Conservation (phyloP, 1,140 invertebrate genomes). For the Ganaspis sp. region DNA sequence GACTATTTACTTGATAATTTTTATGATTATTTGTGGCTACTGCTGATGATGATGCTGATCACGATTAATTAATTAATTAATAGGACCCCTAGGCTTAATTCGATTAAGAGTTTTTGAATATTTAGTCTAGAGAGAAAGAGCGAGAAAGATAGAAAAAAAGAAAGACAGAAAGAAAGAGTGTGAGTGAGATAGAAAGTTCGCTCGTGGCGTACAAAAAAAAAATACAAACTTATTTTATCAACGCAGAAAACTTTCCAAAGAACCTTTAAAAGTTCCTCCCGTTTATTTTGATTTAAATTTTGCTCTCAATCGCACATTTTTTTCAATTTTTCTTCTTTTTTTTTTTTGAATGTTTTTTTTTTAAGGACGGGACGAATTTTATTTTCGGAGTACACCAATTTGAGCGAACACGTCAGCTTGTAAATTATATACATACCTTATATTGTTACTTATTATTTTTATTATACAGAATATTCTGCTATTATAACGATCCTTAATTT, state of each 20-base stretch:
- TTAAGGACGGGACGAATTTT: conserved; percentile 16
- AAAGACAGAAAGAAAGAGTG: background rate
- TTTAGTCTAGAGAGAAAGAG: conserved; percentile 2
- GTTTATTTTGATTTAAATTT: background rate
- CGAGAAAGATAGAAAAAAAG: background rate
- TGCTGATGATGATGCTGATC: conserved; percentile 6
- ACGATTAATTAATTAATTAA: conserved; percentile 3
- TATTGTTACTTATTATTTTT: conserved; percentile 28
- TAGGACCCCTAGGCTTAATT: background rate
- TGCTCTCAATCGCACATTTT: background rate
- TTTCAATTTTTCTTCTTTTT: background rate
- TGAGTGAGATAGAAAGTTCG: background rate
- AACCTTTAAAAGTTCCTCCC: conserved; percentile 27
- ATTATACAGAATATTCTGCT: conserved; percentile 22
- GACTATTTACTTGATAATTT: conserved; percentile 12
- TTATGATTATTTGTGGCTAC: conserved; percentile 18
- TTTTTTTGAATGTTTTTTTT: background rate
- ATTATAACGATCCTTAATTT: conserved; percentile 24
- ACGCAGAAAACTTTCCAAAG: conserved; percentile 23
- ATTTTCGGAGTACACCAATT: background rate
- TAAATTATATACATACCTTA: conserved; percentile 23
- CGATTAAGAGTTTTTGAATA: background rate
- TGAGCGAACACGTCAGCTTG: background rate
- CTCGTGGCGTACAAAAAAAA: conserved; percentile 2
- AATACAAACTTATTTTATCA: background rate